Conservation (phyloP, 2,113 vertebrate species). For the Anolis carolinensis region DNA sequence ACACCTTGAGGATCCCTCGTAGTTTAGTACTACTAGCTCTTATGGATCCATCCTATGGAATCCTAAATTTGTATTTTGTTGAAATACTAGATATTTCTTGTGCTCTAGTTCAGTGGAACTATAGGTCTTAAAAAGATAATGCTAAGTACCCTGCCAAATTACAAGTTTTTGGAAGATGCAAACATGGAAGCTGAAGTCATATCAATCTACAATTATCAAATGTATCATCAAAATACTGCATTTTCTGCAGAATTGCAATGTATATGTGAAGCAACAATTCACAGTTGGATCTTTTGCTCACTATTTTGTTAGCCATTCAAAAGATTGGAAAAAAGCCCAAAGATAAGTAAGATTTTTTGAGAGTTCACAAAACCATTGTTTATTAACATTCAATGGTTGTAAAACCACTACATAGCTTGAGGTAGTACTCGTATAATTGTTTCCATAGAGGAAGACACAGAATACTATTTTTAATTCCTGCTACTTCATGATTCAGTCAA, state of each 20-base stretch:
- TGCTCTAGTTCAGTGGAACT: too few relatives aligned
- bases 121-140: too few relatives aligned
- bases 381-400: background rate
- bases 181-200: too few relatives aligned
- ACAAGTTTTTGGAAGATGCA: too few relatives aligned
- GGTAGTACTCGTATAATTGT: background rate
- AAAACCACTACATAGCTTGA: background rate
- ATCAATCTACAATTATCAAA: too few relatives aligned
- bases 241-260: background rate
- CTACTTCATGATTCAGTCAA: constrained; percentile 34
- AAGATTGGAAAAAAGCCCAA: background rate
- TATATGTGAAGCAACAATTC: background rate
- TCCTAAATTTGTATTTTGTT: too few relatives aligned
- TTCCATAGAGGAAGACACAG: constrained; percentile 6
- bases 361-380: background rate
- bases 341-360: background rate
- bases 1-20: too few relatives aligned
- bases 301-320: background rate
- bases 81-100: too few relatives aligned
- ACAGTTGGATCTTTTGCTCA: background rate
- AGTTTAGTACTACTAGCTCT: too few relatives aligned
- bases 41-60: too few relatives aligned
- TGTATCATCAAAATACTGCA: background rate
- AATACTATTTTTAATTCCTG: constrained; percentile 32
- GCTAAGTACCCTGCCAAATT: background rate